These are phyloP conservation scores for Montipora sp. DNA, from an alignment of 64 coral and sea anemone genomes.

Conservation along the genomic window DNA sequence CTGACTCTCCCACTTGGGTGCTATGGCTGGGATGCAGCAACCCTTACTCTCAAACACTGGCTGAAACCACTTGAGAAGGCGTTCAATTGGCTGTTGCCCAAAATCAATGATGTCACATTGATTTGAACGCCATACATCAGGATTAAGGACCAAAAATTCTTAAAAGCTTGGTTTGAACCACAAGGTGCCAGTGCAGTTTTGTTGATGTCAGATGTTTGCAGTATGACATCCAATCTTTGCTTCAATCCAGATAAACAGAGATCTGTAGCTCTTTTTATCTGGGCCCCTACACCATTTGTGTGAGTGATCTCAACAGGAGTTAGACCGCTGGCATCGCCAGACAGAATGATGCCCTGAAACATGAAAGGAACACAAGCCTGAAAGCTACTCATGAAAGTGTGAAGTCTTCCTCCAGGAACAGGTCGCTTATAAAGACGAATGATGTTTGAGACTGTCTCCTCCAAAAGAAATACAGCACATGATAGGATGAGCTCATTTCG, in stretches of 20 bases:
- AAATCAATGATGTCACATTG: slow-evolving; percentile 38
- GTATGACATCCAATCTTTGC: slow-evolving; percentile 32
- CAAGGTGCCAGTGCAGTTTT: neutral
- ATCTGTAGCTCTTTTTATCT: slow-evolving; percentile 58
- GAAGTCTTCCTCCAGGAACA: slow-evolving; percentile 33
- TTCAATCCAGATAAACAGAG: slow-evolving; percentile 47
- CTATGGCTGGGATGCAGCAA: neutral
- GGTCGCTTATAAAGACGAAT: slow-evolving; percentile 44
- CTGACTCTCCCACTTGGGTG: neutral
- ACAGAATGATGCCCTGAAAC: slow-evolving; percentile 36
- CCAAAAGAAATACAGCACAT: neutral
- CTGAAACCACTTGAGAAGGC: slow-evolving; percentile 29
- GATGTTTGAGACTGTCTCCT: neutral
- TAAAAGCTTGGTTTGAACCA: slow-evolving; percentile 44
- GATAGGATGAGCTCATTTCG: neutral
- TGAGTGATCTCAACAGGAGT: slow-evolving; percentile 39
- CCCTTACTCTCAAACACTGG: slow-evolving; percentile 6
- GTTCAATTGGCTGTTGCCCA: slow-evolving; percentile 24
- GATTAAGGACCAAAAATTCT: slow-evolving; percentile 44
- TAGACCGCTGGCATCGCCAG: slow-evolving; percentile 41
- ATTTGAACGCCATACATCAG: slow-evolving; percentile 15
- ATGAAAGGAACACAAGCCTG: neutral
- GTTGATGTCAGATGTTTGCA: slow-evolving; percentile 18
- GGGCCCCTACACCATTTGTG: slow-evolving; percentile 26
- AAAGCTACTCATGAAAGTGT: slow-evolving; percentile 25